phyloP scores from a whole-genome alignment of 2,113 vertebrate species.

The Sceloporus undulatus region DNA sequence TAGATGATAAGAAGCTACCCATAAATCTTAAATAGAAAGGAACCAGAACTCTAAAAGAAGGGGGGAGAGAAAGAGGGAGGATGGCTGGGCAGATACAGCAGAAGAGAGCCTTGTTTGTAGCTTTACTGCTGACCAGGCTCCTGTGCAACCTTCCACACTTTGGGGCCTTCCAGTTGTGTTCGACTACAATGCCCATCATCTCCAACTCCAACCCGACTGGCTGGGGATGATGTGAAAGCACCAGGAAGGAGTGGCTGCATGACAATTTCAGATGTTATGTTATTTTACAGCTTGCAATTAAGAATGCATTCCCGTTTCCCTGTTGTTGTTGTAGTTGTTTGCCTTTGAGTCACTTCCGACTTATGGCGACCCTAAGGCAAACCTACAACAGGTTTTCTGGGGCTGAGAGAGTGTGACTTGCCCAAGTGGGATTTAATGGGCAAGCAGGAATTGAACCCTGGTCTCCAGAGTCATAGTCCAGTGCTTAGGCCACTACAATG shows the following conservation, averaged over 20 bases:
- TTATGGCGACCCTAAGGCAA: too few relatives aligned
- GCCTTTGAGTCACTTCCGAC: too few relatives aligned
- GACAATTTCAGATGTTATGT: too few relatives aligned
- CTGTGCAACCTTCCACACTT: neutral
- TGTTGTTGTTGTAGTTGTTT: too few relatives aligned
- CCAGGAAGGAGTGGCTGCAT: neutral
- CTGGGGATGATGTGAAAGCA: neutral
- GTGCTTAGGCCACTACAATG: too few relatives aligned
- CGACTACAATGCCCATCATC: neutral
- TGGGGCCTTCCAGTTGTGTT: neutral
- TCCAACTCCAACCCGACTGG: neutral
- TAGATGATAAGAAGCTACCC: slow-evolving; percentile 38
- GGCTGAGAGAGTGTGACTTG: neutral
- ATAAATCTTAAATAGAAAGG: slow-evolving; percentile 42
- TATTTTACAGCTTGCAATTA: too few relatives aligned
- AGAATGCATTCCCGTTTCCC: too few relatives aligned
- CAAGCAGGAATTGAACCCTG: too few relatives aligned
- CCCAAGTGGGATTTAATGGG: neutral
- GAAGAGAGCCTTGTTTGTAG: too few relatives aligned
- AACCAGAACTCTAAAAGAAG: neutral
- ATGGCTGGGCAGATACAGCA: too few relatives aligned
- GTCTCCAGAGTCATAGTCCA: too few relatives aligned
- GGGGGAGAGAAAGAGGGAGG: neutral
- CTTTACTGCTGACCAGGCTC: neutral
- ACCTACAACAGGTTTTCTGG: too few relatives aligned